phyloP scores from a whole-genome alignment of 2,113 vertebrate species.

The Stigmatopora nigra region DNA sequence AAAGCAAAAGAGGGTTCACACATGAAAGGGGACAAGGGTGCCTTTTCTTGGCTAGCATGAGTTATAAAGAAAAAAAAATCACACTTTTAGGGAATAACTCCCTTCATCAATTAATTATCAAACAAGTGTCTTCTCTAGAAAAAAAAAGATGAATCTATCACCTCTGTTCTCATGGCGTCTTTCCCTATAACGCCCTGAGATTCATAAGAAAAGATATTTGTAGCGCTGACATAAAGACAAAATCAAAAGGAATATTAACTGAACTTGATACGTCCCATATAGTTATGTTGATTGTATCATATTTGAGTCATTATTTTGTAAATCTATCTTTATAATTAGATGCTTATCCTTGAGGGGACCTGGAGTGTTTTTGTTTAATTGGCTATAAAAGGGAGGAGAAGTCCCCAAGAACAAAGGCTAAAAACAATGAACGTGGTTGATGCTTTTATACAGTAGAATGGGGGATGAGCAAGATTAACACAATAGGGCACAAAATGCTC shows the following conservation, averaged over 20 bases:
- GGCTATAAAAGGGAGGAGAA: slow-evolving; percentile 14
- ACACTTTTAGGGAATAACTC: slow-evolving; percentile 57
- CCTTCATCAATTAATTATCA: slow-evolving; percentile 67
- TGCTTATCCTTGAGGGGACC: slow-evolving; percentile 28
- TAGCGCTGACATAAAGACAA: slow-evolving; percentile 29
- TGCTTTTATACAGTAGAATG: slow-evolving; percentile 11
- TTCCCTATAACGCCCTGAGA: slow-evolving; percentile 35
- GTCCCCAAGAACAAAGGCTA: slow-evolving; percentile 32
- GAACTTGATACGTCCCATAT: slow-evolving; percentile 39
- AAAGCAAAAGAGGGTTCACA: slow-evolving; percentile 72
- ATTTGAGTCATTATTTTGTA: slow-evolving; percentile 27
- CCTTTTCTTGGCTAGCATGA: slow-evolving; percentile 51
- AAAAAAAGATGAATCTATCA: slow-evolving; percentile 54
- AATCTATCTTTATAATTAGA: slow-evolving; percentile 44
- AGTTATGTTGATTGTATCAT: slow-evolving; percentile 32
- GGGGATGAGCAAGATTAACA: slow-evolving; percentile 15
- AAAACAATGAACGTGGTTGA: slow-evolving; percentile 22
- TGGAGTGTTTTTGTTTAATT: slow-evolving; percentile 41
- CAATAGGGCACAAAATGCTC: slow-evolving; percentile 13
- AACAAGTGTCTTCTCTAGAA: slow-evolving; percentile 46
- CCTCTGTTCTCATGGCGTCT: slow-evolving; percentile 49
- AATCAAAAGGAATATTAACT: slow-evolving; percentile 36
- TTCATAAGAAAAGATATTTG: slow-evolving; percentile 32
- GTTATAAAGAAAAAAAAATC: slow-evolving; percentile 36
- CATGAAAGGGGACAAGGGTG: slow-evolving; percentile 62